Conservation (phyloP, 2,797 vertebrate genomes). For the Chelmon rostratus region DNA sequence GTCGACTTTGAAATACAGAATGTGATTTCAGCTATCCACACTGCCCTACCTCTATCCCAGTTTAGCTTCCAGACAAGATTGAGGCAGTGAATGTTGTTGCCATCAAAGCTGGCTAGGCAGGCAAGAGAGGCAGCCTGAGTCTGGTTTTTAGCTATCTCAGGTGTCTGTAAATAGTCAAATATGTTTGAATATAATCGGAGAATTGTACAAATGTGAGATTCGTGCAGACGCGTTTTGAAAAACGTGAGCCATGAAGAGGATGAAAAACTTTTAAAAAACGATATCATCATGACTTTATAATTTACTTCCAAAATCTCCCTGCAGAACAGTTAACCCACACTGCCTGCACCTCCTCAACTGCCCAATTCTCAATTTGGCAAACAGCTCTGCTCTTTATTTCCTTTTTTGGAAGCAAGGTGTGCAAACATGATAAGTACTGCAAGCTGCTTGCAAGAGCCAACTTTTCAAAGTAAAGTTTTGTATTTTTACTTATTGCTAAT, state of each 20-base stretch:
- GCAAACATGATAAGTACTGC: constrained; percentile 48
- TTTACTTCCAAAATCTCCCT: constrained; percentile 15
- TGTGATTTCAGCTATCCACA: neutral
- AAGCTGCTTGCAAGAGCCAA: constrained; percentile 25
- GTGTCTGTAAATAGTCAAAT: constrained; percentile 42
- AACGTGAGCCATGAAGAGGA: constrained; percentile 30
- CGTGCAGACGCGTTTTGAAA: constrained; percentile 2
- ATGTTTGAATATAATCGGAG: constrained; percentile 22
- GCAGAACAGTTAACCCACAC: constrained; percentile 27
- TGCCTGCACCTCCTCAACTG: constrained; percentile 36
- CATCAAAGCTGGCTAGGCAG: neutral
- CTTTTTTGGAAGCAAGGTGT: constrained; percentile 62
- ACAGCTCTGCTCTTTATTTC: constrained; percentile 43
- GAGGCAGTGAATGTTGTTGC: neutral
- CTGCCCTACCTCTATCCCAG: neutral
- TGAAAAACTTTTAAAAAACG: constrained; percentile 20
- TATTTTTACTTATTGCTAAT: neutral
- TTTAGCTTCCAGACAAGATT: neutral
- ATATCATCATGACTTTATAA: constrained; percentile 16
- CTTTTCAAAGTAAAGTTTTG: neutral
- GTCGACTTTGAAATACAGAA: neutral
- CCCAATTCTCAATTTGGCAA: constrained; percentile 55
- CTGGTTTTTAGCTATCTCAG: neutral
- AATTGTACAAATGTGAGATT: constrained; percentile 3
- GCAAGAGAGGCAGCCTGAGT: neutral